Evolutionary conservation across 37 sponge, comb jelly and placozoan genomes (phyloP), one percentile per base, ranked within the genome.

Genomic region (Petrosia ficiformis): DNA sequence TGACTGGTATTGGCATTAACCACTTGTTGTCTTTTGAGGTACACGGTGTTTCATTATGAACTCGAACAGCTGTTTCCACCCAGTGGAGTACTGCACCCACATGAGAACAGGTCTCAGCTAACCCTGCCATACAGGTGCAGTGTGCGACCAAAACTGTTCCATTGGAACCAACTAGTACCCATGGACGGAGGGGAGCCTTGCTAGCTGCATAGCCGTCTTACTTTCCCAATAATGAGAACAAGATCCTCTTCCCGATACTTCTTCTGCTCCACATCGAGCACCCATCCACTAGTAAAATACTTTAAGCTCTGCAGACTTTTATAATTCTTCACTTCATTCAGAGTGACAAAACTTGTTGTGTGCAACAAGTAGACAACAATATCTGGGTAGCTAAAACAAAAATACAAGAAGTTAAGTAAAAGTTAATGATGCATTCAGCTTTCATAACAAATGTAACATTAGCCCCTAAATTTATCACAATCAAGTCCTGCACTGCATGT

Each of bases 231-330:
- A n/a, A 61, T 29, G 11, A 73, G 57, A 3, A 82, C 70, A n/a
- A n/a, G n/a, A n/a, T n/a, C n/a, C n/a, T n/a, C n/a, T 33, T 77
- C 77, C 16, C 5, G 8, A 77, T 71, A 84, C 24, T 19, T 14
- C 77, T 83, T 82, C 83, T 76, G 75, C 28, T 28, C 59, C 24
- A 22, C 32, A 59, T 82, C 76, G 3, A 67, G 69, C 25, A 67
- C 76, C 75, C 83, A 82, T 22, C 83, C 72, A 76, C 57, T 32
- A n/a, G 72, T 76, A 77, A 70, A 84, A 77, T 76, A 84, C 37
- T 70, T 76, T 72, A 76, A 83, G 71, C 84, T 83, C 37, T 42
- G 81, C 24, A 84, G 65, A 24, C 65, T 64, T 56, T 84, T 84
- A 65, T 71, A 84, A 56, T 76, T 84, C 39, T 84, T 76, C 26